Evolutionary conservation across 2,888 invertebrate species (phyloP).

Genomic region (Notocelia uddmanniana): DNA sequence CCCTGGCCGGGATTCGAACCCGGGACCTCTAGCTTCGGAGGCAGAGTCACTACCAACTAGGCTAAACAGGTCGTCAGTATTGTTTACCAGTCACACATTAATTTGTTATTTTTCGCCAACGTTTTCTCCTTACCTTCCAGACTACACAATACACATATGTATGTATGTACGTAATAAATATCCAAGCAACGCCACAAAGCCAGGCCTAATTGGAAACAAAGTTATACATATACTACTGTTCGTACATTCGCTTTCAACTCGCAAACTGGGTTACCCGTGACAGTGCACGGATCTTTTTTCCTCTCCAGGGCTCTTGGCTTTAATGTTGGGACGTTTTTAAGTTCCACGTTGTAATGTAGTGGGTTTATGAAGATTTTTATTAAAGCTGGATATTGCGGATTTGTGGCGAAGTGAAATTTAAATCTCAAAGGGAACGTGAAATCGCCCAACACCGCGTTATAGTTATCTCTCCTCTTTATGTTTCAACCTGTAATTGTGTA

Average conservation of each 20-base stretch:
- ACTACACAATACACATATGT: too few species aligned
- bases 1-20: too few species aligned
- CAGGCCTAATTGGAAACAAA: constrained; percentile 40
- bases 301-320: constrained; percentile 24
- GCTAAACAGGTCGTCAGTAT: too few species aligned
- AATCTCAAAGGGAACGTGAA: constrained; percentile 11
- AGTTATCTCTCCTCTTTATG: too few species aligned
- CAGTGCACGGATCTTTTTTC: constrained; percentile 47
- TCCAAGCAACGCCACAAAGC: constrained; percentile 42
- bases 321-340: constrained; percentile 26
- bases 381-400: neutral
- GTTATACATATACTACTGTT: constrained; percentile 24
- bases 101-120: neutral
- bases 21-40: too few species aligned
- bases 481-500: too few species aligned
- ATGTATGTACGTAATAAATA: constrained; percentile 9
- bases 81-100: neutral
- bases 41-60: too few species aligned
- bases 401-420: constrained; percentile 3
- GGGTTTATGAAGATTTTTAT: constrained; percentile 21
- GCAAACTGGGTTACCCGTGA: constrained; percentile 61
- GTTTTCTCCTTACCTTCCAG: neutral
- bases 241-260: constrained; percentile 47
- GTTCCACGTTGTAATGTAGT: constrained; percentile 31
- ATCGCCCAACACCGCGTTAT: neutral